Base-by-base conservation (phyloP, 1,140 invertebrate genomes). In the Pseudomyrmex cubaensis region DNA sequence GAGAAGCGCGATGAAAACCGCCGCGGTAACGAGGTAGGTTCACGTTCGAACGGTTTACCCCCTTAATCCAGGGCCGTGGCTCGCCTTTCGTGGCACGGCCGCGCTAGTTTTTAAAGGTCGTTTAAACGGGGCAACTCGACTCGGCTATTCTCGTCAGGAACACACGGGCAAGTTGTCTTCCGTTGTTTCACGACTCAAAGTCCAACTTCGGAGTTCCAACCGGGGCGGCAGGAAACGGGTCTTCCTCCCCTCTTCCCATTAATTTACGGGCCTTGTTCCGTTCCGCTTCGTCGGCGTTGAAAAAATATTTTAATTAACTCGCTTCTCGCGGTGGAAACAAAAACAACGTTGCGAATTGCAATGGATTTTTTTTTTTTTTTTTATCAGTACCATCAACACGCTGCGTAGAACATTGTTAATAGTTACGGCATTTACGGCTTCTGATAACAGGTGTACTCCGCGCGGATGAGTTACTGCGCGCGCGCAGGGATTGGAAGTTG, bases 231-330 rank as follows among this genome's bases (percentile, higher is more conserved):
- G 35, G 88, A 87, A 85, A 89, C 77, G 73, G 77, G 84, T 87
- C 85, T 35, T 35, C 35, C 35, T 0, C 20, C 20, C 20, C 20
- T 20, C 20, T 20, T 25, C 5, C 0, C 88, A 87, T 88, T 93
- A 93, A 93, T 94, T 94, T 93, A 93, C 90, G 87, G 73, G 87
- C 87, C 90, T 54, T 90, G 90, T 91, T 91, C 57, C 20, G 50
- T 54, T 54, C 35, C 8, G 54, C 52, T 25, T 25, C 25, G 3
- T 25, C 25, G 15, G 48, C 20, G 70, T 54, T 66, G 54, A 80
- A 35, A 10, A 10, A 44, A 69, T 22, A 35, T 72, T 80, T 72
- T 46, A 48, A 80, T 80, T 80, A 70, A 70, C 70, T n/a, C 54
- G 10, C 15, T 59, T 7, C 5, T 35, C 35, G 35, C 35, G 5